phyloP scores from a whole-genome alignment of 2,113 vertebrate species.

The Pampusana beccarii region DNA sequence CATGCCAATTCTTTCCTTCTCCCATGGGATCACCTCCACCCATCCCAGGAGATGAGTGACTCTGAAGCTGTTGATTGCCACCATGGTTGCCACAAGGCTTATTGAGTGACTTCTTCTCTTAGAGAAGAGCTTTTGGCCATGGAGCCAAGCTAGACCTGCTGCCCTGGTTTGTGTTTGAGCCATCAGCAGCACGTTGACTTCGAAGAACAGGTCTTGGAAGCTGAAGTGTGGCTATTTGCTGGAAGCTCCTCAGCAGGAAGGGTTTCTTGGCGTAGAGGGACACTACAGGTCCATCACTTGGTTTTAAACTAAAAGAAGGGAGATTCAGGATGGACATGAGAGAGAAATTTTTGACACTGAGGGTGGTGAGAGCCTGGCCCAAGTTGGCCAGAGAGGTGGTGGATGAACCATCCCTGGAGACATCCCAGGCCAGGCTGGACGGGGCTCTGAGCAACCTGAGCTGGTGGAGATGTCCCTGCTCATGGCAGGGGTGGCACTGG shows the following conservation, averaged over 20 bases:
- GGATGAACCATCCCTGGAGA: too few species aligned
- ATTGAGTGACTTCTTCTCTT: neutral
- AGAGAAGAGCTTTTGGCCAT: neutral
- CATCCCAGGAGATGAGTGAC: neutral
- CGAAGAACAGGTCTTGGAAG: neutral
- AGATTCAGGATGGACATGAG: too few species aligned
- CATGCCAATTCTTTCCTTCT: neutral
- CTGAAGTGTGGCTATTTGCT: neutral
- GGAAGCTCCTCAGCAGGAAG: neutral
- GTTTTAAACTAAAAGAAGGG: neutral
- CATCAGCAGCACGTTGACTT: neutral
- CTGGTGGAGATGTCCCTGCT: too few species aligned
- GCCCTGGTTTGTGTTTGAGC: neutral
- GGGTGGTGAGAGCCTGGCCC: too few species aligned
- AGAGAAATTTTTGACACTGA: too few species aligned
- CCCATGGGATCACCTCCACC: neutral
- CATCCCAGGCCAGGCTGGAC: too few species aligned
- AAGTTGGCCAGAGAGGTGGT: too few species aligned
- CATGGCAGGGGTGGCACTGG: too few species aligned
- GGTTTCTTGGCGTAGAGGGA: neutral
- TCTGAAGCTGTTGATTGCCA: neutral
- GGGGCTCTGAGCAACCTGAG: too few species aligned
- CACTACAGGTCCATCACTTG: neutral
- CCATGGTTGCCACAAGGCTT: neutral
- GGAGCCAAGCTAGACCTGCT: neutral